Percentiles rank a stretch among this genome's conserved stretches.
Evolutionary conservation across 2,888 invertebrate genomes (phyloP).

Genomic region (Neuroscelio doddi): DNA sequence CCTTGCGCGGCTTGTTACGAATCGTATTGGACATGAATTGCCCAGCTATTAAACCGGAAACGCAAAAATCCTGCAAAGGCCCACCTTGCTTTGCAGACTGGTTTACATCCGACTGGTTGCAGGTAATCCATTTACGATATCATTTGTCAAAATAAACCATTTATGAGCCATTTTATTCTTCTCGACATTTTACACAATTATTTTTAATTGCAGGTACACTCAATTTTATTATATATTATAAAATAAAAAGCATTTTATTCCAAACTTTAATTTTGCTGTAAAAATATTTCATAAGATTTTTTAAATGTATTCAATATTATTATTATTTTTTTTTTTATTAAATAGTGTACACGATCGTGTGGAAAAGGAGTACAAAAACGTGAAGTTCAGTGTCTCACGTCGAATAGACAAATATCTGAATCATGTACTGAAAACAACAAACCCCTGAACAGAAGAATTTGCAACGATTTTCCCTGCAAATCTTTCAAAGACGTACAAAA

Average conservation of each 20-base stretch:
- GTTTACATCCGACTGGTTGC: slow-evolving; percentile 85
- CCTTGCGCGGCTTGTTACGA: slow-evolving; percentile 75
- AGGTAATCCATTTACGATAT: slow-evolving; percentile 71
- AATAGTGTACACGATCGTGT: slow-evolving; percentile 76
- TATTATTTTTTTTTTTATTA: slow-evolving; percentile 8
- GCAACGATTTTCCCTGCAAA: slow-evolving; percentile 70
- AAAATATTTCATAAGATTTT: too few relatives aligned
- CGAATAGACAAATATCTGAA: slow-evolving; percentile 59
- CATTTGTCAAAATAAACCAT: background rate
- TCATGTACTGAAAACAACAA: slow-evolving; percentile 72
- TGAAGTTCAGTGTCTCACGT: slow-evolving; percentile 74
- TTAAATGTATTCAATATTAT: background rate
- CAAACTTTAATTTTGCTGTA: too few relatives aligned
- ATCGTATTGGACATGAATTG: slow-evolving; percentile 78
- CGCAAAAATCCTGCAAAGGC: slow-evolving; percentile 77
- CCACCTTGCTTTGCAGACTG: slow-evolving; percentile 79
- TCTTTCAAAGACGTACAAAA: background rate
- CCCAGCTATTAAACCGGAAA: slow-evolving; percentile 77
- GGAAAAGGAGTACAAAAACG: slow-evolving; percentile 76
- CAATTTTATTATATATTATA: too few relatives aligned
- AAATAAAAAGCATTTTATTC: too few relatives aligned
- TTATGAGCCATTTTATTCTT: too few relatives aligned
- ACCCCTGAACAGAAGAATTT: slow-evolving; percentile 73
- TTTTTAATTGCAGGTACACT: too few relatives aligned
- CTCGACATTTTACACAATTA: too few relatives aligned